Evolutionary conservation across 2,888 invertebrate species (phyloP), one percentile per base, ranked within the genome.

Genomic region (Cephus spinipes): DNA sequence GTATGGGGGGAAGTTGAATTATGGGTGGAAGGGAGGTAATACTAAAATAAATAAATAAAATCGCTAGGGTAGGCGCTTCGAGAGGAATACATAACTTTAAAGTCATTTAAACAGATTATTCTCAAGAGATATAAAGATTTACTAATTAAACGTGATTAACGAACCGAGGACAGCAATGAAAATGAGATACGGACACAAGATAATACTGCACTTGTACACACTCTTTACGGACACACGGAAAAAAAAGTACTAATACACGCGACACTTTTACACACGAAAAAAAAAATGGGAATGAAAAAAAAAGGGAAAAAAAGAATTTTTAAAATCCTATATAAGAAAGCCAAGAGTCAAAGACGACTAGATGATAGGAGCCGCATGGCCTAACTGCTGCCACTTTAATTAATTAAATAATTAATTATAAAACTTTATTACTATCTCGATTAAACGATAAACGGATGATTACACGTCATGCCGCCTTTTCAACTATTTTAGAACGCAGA

Each of bases 311-410:
- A 69, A 36, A 81, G 55, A 75, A 77, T 84, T 89, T 89, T 89
- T 89, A 88, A 87, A 90, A 88, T 87, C 32, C 86, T 89, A 89
- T 84, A 82, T 90, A 89, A 88, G 81, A 87, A 88, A 90, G 90
- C 89, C 89, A 89, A 90, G 89, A 88, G 89, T 90, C 88, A 87
- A 89, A 89, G 88, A 89, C 84, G 90, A 90, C 85, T 91, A 90
- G 90, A 87, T 87, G 83, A 90, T 91, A 91, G 91, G 87, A 89
- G 91, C 90, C 90, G 90, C 90, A 91, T 91, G 91, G 91, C 91
- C 91, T 91, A 91, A 91, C 85, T 89, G 91, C 91, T 91, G 90
- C 91, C 91, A 91, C 89, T 90, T 89, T 88, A 85, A 90, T 87
- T 89, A 90, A 89, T 87, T 88, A 86, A 84, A 82, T 75, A 80